Conservation (phyloP, 2,888 invertebrate genomes). For the Leptopilina syphax region DNA sequence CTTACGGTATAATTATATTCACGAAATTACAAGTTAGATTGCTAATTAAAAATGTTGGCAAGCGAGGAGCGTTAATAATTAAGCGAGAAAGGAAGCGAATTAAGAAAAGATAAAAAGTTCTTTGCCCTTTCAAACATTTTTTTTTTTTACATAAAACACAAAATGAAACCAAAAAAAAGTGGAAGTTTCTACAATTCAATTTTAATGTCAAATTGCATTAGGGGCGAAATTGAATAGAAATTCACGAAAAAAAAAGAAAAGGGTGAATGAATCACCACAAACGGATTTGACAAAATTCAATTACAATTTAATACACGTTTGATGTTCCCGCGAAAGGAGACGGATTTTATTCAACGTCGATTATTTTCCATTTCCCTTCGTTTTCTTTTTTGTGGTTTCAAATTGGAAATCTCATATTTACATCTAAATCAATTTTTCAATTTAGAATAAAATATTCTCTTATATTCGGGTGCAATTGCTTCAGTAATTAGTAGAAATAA, state of each 20-base stretch:
- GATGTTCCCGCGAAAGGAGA: background rate
- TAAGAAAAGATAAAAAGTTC: background rate
- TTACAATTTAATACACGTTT: background rate
- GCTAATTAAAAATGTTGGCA: conserved; percentile 5
- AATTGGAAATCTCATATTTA: too few relatives aligned
- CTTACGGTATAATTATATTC: background rate
- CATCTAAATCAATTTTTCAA: too few relatives aligned
- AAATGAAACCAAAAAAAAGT: too few relatives aligned
- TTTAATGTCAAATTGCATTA: background rate
- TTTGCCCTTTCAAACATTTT: background rate
- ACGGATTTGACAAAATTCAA: background rate
- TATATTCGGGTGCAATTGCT: too few relatives aligned
- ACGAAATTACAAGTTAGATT: conserved; percentile 13
- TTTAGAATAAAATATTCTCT: too few relatives aligned
- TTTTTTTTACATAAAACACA: background rate
- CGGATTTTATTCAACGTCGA: background rate
- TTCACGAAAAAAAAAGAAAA: background rate
- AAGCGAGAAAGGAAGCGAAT: background rate
- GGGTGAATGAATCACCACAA: background rate
- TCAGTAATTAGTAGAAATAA: too few relatives aligned
- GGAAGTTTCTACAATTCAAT: background rate
- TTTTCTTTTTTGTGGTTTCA: too few relatives aligned
- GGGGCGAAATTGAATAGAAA: background rate
- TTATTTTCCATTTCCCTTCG: too few relatives aligned
- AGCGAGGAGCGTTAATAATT: conserved; percentile 15